phyloP scores from a whole-genome alignment of 1,140 invertebrate species.

The Kradibia gibbosae region DNA sequence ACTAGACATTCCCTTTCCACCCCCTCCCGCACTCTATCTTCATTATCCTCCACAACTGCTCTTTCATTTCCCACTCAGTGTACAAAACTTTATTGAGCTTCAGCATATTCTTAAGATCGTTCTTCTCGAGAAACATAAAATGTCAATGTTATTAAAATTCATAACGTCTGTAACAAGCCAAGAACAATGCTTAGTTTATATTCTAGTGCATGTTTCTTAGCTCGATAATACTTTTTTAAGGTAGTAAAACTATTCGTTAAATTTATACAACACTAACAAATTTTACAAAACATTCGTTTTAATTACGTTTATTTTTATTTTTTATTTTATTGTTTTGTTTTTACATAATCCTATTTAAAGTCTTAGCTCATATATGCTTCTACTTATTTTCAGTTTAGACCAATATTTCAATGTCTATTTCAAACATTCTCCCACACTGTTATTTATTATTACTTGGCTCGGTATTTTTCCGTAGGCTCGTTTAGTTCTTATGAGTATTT shows the following conservation, averaged over 20 bases:
- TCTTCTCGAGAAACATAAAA: neutral
- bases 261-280: neutral
- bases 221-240: neutral
- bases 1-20: no score
- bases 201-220: neutral
- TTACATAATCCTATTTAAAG: no score
- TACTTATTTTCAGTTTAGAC: neutral
- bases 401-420: no score
- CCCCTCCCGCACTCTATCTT: no score
- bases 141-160: conserved; percentile 21
- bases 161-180: neutral
- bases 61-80: no score
- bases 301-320: neutral
- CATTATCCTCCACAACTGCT: no score
- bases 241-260: neutral
- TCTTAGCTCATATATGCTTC: neutral
- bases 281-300: neutral
- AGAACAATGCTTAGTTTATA: neutral
- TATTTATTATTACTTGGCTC: neutral
- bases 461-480: neutral
- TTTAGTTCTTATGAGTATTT: neutral
- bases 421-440: no score
- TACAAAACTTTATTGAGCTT: neutral
- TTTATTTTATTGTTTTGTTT: no score
- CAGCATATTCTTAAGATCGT: neutral